phyloP scores from a whole-genome alignment of 1,140 invertebrate species.

The Campoletis sonorensis region DNA sequence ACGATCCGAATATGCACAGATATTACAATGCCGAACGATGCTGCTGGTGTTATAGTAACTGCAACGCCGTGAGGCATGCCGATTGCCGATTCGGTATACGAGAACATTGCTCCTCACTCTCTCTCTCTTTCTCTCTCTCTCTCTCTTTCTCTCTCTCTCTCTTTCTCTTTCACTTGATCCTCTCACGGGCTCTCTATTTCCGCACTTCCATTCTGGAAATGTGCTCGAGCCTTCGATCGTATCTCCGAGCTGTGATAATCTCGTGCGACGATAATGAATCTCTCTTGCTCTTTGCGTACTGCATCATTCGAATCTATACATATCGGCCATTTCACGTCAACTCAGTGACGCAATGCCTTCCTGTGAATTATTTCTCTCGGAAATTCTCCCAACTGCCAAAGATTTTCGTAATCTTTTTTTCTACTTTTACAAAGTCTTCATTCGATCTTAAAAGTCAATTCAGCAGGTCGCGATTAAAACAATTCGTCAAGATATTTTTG shows the following conservation, averaged over 20 bases:
- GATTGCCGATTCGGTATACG: constrained; percentile 24
- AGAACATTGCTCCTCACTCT: background rate
- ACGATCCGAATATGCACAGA: constrained; percentile 43
- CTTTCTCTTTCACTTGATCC: background rate
- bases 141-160: background rate
- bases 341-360: too few species aligned
- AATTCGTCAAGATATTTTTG: too few species aligned
- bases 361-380: too few species aligned
- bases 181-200: constrained; percentile 1
- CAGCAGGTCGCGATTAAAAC: too few species aligned
- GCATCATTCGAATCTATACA: background rate
- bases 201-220: constrained; percentile 24
- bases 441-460: too few species aligned
- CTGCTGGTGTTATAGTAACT: constrained; percentile 6
- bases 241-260: constrained; percentile 6
- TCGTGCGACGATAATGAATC: constrained; percentile 42
- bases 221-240: constrained; percentile 26
- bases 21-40: constrained; percentile 26
- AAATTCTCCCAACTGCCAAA: too few species aligned
- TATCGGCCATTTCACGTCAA: constrained; percentile 8
- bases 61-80: constrained; percentile 27
- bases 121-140: background rate
- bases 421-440: too few species aligned
- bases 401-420: too few species aligned
- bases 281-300: background rate